Evolutionary conservation across 2,797 vertebrate species (phyloP).

Genomic region (Ispidina picta): DNA sequence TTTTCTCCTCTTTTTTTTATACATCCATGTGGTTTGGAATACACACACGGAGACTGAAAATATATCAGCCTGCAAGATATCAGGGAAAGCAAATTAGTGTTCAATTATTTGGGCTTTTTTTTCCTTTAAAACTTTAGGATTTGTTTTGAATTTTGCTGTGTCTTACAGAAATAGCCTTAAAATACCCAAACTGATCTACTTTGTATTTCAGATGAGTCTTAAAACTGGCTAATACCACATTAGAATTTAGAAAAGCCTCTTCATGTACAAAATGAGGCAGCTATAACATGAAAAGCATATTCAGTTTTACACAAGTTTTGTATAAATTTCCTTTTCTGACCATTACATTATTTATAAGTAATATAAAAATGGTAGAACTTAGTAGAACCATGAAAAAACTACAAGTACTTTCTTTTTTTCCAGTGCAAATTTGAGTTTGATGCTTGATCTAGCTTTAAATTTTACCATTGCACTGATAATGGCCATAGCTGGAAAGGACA

Average conservation of each 20-base stretch:
- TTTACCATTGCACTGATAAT: not conserved
- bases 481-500: accelerated
- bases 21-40: not conserved
- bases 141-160: not conserved
- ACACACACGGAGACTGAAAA: not conserved
- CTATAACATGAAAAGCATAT: not conserved
- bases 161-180: not conserved
- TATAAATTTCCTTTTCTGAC: not conserved
- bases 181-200: not conserved
- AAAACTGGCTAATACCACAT: not conserved
- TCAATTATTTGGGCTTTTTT: not conserved
- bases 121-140: not conserved
- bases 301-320: not conserved
- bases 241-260: not conserved
- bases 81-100: not conserved
- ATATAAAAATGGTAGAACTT: not conserved
- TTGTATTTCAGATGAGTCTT: not conserved
- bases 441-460: not conserved
- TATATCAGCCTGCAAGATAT: not conserved
- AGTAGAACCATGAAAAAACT: not conserved
- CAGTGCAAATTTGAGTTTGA: not conserved
- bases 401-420: not conserved
- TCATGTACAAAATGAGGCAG: not conserved
- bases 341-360: not conserved
- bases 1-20: not conserved